Evolutionary conservation across 2,888 invertebrate species (phyloP).

Genomic region (Lobophora halterata): DNA sequence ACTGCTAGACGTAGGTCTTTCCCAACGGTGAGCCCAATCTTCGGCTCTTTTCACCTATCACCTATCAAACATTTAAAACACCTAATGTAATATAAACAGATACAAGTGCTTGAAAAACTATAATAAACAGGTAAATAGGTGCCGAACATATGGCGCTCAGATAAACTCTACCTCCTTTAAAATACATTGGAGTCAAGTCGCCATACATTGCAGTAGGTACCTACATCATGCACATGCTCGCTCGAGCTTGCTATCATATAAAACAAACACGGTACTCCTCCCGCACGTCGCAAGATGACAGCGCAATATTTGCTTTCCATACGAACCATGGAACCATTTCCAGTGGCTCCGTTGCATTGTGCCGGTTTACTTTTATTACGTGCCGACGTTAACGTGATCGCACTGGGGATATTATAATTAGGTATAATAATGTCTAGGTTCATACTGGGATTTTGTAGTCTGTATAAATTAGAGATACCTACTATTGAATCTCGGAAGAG

Average conservation of each 20-base stretch:
- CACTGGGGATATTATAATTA: conserved; percentile 52
- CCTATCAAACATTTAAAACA: too few relatives aligned
- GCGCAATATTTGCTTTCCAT: conserved; percentile 27
- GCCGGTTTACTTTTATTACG: conserved; percentile 52
- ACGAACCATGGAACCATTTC: conserved; percentile 13
- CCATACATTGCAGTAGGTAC: background rate
- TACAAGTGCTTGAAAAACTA: too few relatives aligned
- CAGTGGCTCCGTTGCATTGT: conserved; percentile 21
- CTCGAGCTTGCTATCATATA: conserved; percentile 16
- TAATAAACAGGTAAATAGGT: too few relatives aligned
- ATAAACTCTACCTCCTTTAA: background rate
- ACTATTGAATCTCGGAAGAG: too few relatives aligned
- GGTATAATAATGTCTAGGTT: conserved; percentile 47
- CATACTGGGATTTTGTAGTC: conserved; percentile 31
- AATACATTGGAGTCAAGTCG: conserved; percentile 3
- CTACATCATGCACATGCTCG: conserved; percentile 12
- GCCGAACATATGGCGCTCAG: too few relatives aligned
- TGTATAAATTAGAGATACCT: too few relatives aligned
- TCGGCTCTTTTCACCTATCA: too few relatives aligned
- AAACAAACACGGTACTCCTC: conserved; percentile 25
- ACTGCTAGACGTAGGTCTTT: too few relatives aligned
- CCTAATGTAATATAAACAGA: too few relatives aligned
- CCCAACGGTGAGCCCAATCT: too few relatives aligned
- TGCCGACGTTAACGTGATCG: conserved; percentile 54
- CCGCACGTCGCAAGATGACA: conserved; percentile 22